Evolutionary conservation across 2,113 vertebrate species (phyloP).

Genomic region (Coptodon rendalli): DNA sequence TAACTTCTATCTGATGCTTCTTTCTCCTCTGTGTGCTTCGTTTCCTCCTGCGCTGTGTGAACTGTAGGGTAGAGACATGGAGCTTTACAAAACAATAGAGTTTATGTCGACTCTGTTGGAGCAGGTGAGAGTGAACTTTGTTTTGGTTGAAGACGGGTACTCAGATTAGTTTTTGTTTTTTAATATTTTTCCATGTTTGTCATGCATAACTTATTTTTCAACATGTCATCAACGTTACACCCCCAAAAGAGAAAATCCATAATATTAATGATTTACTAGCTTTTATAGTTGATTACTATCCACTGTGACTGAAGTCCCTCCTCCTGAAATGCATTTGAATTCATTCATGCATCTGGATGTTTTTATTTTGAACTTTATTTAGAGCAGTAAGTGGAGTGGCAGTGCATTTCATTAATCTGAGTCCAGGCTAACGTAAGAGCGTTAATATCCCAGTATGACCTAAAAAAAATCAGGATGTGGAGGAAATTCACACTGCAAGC

Average conservation of each 20-base stretch:
- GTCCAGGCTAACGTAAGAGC: background rate
- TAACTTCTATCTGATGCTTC: background rate
- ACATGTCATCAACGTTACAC: background rate
- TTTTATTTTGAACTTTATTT: background rate
- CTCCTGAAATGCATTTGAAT: background rate
- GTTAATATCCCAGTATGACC: background rate
- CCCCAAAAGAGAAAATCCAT: background rate
- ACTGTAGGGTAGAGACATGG: constrained; percentile 31
- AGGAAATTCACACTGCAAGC: background rate
- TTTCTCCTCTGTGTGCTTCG: background rate
- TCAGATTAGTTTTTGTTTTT: background rate
- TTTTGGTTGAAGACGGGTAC: background rate
- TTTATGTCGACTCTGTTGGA: constrained; percentile 43
- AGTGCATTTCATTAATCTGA: background rate
- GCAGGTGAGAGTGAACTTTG: constrained; percentile 36
- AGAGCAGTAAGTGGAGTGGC: background rate
- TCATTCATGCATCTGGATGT: background rate
- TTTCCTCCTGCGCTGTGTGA: background rate
- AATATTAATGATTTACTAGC: background rate
- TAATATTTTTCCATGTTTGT: background rate
- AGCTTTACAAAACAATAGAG: constrained; percentile 42
- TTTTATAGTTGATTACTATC: background rate
- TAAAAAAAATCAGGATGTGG: background rate
- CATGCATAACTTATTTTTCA: background rate
- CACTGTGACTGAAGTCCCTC: background rate